Base-by-base conservation (phyloP, 2,113 vertebrate genomes). In the Chloropsis cyanopogon region DNA sequence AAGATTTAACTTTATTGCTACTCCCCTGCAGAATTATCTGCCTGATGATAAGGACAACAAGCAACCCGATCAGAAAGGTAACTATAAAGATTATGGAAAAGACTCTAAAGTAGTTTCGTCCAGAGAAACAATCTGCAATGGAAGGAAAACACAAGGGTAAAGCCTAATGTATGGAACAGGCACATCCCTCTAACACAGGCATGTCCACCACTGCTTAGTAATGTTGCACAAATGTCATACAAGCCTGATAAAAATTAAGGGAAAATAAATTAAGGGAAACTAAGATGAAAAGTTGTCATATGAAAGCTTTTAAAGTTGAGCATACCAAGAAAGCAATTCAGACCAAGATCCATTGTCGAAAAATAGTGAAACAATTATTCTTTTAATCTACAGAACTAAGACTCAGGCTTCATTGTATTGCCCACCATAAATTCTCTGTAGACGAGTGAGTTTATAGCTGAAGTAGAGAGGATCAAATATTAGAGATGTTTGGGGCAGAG, bases 41-140 rank as follows among this genome's bases (percentile, higher is more conserved):
- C 54, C 98, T 98, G 80, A 98, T 98, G 94, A 99, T 98, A 33
- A 99, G 98, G 84, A 99, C 98, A 97, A 98, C 97, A 86, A 99
- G 98, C 95, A 99, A 96, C 14, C 99, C 99, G 6, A 99, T 98
- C 69, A 99, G 97, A 97, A 99, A 98, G 3, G 99, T 99, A 88
- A 99, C 97, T 76, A 98, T 98, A 91, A 98, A 99, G 88, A 99
- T 98, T 63, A 99, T 98, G 95, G 99, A 98, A 98, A 99, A 99
- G 57, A 98, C 99, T 94, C 98, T 98, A 20, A 99, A 97, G 93
- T 98, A 98, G 80, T 98, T 98, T 54, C 98, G 95, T 86, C 97
- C 98, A 95, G 98, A 98, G 92, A 97, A 96, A 94, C 99, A 99
- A 94, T 99, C 99, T 99, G 98, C 77, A 97, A 97, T 31, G 35